A percentile compares a stretch with the other conserved stretches of the same genome.
Evolutionary conservation across 1,140 invertebrate species (phyloP).

Genomic region (Cydia pomonella): DNA sequence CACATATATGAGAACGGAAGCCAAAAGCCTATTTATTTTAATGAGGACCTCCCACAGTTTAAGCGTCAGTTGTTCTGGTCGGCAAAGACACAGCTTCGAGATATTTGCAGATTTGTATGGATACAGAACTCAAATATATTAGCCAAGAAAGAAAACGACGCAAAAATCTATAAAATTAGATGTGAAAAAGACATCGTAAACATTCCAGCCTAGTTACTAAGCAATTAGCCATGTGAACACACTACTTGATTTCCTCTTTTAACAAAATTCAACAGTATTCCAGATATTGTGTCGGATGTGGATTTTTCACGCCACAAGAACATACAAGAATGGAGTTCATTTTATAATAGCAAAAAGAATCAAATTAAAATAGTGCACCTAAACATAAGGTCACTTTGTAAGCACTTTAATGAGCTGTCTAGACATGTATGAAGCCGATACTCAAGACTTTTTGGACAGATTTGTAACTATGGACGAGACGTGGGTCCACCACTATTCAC

Average conservation of each 20-base stretch:
- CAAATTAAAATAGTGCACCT: too few relatives aligned
- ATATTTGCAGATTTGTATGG: conserved; percentile 24
- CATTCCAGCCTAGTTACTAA: background rate
- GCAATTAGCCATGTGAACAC: background rate
- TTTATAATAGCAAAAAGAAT: too few relatives aligned
- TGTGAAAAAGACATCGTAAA: background rate
- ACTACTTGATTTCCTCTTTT: background rate
- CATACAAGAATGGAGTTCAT: background rate
- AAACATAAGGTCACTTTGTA: too few relatives aligned
- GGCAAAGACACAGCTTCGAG: conserved; percentile 3
- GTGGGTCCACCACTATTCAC: too few relatives aligned
- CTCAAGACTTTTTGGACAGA: too few relatives aligned
- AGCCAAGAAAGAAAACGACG: background rate
- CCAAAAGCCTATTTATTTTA: too few relatives aligned
- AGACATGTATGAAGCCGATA: too few relatives aligned
- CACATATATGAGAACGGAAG: background rate
- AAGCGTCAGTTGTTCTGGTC: conserved; percentile 30
- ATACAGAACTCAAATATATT: conserved; percentile 28
- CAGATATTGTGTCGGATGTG: background rate
- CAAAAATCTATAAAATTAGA: background rate
- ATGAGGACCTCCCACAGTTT: conserved; percentile 15
- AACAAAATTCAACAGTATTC: background rate
- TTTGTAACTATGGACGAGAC: too few relatives aligned
- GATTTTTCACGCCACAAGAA: background rate
- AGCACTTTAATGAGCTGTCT: too few relatives aligned